These are phyloP conservation scores for Drosophila mettleri DNA, from an alignment of 2,888 invertebrate genomes.

Conservation along the genomic window DNA sequence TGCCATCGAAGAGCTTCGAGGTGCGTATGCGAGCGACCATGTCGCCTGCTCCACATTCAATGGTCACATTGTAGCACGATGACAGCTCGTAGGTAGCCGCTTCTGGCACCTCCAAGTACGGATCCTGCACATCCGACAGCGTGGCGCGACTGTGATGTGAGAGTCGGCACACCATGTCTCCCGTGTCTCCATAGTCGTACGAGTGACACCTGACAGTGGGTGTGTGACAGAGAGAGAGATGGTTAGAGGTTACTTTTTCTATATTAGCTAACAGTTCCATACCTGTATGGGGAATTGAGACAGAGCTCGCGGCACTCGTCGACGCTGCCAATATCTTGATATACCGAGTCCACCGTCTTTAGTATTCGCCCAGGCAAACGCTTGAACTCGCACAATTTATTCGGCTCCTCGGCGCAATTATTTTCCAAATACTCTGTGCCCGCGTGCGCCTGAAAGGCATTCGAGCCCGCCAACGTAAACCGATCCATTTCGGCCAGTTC, in stretches of 20 bases:
- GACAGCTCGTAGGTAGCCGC: slow-evolving; percentile 96
- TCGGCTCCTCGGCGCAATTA: slow-evolving; percentile 96
- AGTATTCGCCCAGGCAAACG: slow-evolving; percentile 94
- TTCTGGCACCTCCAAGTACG: slow-evolving; percentile 95
- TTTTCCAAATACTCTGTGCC: slow-evolving; percentile 94
- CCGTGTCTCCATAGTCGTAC: slow-evolving; percentile 95
- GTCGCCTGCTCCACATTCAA: slow-evolving; percentile 95
- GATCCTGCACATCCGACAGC: slow-evolving; percentile 94
- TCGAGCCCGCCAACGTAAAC: slow-evolving; percentile 93
- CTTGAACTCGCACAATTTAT: slow-evolving; percentile 96
- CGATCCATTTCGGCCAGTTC: slow-evolving; percentile 96
- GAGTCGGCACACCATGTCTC: slow-evolving; percentile 86
- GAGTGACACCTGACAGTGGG: slow-evolving; percentile 91
- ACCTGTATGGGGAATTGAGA: slow-evolving; percentile 93
- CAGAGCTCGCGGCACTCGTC: slow-evolving; percentile 96
- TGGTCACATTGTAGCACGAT: slow-evolving; percentile 97
- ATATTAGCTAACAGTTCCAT: slow-evolving; percentile 10
- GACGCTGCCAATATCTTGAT: slow-evolving; percentile 93
- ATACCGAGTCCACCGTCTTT: slow-evolving; percentile 96
- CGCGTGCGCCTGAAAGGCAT: slow-evolving; percentile 89
- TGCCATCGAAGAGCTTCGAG: slow-evolving; percentile 90
- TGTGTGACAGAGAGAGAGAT: background rate
- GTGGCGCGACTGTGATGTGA: slow-evolving; percentile 96
- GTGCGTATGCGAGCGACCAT: slow-evolving; percentile 97
- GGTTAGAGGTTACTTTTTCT: background rate